Evolutionary conservation across 2,797 vertebrate genomes (phyloP), one percentile per base, ranked within the genome.

Genomic region (Tiaroga cobitis): DNA sequence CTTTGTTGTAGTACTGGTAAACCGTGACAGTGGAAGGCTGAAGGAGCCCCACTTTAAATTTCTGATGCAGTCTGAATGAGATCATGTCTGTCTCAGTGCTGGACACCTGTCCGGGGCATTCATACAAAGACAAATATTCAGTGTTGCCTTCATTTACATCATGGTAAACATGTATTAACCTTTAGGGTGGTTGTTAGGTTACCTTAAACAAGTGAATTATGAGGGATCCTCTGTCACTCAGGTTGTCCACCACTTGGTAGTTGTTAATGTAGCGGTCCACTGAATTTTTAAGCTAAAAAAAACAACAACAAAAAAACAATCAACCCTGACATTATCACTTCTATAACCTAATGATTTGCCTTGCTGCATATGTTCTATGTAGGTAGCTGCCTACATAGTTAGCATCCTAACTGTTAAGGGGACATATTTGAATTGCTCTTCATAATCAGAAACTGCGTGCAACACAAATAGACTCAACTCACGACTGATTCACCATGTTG

Each of bases 121-220:
- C 39, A 63, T 11, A 72, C 51, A 78, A 68, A 85, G 54, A 63
- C 18, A 72, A 32, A 70, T n/a, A n/a, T 43, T 69, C 0, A 70
- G 19, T 32, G 13, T n/a, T 37, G 3, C 39, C 37, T 49, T 43
- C 29, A 69, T 43, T 78, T 18, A 43, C 5, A 78, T 51, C 9
- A 56, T 49, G 2, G 43, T 34, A 37, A 43, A 19, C 19, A 76
- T 29, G 26, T 43, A 16, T 29, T 2, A 29, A 63, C 32, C 2
- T 15, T 16, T 19, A 46, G 8, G 41, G 24, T 59, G 11, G 11
- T 41, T 65, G 32, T 37, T 19, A 29, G 9, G 29, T 91, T 91
- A 95, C 95, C 94, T 93, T 95, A 88, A 95, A 95, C 74, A 95
- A 90, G 90, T 96, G 95, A 84, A 96, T 78, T 91, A 96, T 95